phyloP scores from a whole-genome alignment of 1,140 invertebrate genomes.

The Marisa cornuarietis region DNA sequence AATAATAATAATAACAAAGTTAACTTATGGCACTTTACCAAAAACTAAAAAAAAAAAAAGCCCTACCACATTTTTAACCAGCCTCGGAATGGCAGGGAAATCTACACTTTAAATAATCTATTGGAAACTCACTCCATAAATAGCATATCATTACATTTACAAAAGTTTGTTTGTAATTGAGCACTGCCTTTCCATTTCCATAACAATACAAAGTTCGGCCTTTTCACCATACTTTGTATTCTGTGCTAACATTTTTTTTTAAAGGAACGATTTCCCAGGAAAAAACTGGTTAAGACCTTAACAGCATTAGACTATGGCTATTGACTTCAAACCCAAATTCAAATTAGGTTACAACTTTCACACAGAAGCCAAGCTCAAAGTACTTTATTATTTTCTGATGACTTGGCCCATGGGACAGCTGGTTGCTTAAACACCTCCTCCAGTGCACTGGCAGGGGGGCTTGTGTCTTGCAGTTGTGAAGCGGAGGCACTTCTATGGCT shows the following conservation, averaged over 20 bases:
- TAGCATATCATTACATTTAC: no score
- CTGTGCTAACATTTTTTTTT: background rate
- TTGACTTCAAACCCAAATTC: background rate
- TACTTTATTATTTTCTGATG: constrained; percentile 11
- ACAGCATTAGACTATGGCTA: background rate
- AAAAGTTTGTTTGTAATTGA: no score
- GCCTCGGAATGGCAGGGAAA: no score
- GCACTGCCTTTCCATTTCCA: no score
- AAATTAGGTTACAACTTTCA: background rate
- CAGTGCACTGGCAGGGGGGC: constrained; percentile 9
- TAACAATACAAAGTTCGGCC: no score
- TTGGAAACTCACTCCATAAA: no score
- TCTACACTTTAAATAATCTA: no score
- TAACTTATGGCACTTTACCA: no score
- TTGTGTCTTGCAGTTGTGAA: constrained; percentile 17
- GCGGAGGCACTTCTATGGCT: constrained; percentile 22
- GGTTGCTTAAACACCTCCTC: constrained; percentile 37
- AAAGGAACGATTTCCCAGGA: background rate
- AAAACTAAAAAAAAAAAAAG: no score
- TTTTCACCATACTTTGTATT: no score
- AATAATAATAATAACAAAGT: no score
- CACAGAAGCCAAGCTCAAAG: background rate
- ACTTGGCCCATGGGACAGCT: constrained; percentile 27
- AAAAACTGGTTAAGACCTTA: background rate
- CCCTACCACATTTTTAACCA: no score